Conservation (phyloP, 2,888 invertebrate species). For the Rotaria magnacalcarata region DNA sequence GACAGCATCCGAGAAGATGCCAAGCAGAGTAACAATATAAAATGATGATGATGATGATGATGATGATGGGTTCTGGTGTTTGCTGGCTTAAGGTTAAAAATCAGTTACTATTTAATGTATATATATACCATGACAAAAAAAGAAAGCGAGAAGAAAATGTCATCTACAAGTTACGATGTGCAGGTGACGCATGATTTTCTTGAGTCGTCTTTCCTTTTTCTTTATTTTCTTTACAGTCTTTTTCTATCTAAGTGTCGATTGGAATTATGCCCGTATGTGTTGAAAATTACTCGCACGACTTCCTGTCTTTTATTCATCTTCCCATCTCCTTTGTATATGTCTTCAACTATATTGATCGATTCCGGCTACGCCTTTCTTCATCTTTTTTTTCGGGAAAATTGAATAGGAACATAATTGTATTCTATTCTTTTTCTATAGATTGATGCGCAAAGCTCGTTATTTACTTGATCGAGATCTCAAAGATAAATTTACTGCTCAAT, state of each 20-base stretch:
- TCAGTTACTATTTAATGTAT: not conserved
- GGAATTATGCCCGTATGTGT: slow-evolving; percentile 22
- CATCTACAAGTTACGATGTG: not conserved
- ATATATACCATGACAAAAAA: not conserved
- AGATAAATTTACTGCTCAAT: slow-evolving; percentile 74
- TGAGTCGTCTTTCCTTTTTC: not conserved
- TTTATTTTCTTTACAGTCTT: not conserved
- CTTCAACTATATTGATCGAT: not conserved
- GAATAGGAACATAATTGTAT: slow-evolving; percentile 1
- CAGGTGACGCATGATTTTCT: slow-evolving; percentile 11
- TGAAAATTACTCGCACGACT: slow-evolving; percentile 13
- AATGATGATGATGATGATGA: not conserved
- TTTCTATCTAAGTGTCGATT: slow-evolving; percentile 21
- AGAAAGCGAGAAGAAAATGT: not conserved
- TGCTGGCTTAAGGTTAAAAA: not conserved
- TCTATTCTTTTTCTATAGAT: slow-evolving; percentile 57
- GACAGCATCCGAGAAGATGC: not conserved
- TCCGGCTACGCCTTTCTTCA: not conserved
- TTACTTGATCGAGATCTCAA: slow-evolving; percentile 77
- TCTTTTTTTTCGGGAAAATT: not conserved
- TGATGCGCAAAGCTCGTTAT: slow-evolving; percentile 74
- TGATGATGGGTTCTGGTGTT: not conserved
- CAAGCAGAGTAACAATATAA: not conserved
- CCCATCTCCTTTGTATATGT: not conserved
- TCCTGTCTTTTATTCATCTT: slow-evolving; percentile 21